Percentiles rank a stretch among this genome's conserved stretches.
phyloP scores from a whole-genome alignment of 2,888 invertebrate species.

The Arenicola marina region DNA sequence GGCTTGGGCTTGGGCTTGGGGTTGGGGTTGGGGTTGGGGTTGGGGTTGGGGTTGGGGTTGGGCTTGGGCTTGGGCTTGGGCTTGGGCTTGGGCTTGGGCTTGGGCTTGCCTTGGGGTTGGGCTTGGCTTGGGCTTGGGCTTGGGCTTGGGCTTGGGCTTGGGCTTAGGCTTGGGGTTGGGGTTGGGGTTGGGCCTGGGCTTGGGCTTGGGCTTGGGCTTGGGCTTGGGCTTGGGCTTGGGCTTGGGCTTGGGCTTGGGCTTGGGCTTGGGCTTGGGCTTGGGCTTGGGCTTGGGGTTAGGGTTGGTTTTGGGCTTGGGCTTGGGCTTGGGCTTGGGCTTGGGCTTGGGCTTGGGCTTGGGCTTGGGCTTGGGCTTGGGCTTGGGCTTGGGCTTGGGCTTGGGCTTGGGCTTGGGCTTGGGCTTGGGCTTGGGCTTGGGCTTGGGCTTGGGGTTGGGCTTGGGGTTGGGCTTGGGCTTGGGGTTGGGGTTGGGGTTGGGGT shows the following conservation, averaged over 20 bases:
- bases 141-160: slow-evolving; percentile 36
- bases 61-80: too few species aligned
- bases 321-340: slow-evolving; percentile 2
- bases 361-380: slow-evolving; percentile 14
- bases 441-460: slow-evolving; percentile 10
- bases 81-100: too few species aligned
- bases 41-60: too few species aligned
- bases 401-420: slow-evolving; percentile 23
- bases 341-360: slow-evolving; percentile 13
- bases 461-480: slow-evolving; percentile 21
- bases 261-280: slow-evolving; percentile 38
- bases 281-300: slow-evolving; percentile 12
- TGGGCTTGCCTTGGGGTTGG: too few species aligned
- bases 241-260: slow-evolving; percentile 37
- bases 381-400: slow-evolving; percentile 12
- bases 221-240: slow-evolving; percentile 35
- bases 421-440: slow-evolving; percentile 15
- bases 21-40: too few species aligned
- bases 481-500: too few species aligned
- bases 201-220: slow-evolving; percentile 34
- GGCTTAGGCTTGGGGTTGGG: too few species aligned
- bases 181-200: too few species aligned
- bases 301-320: too few species aligned
- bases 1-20: too few species aligned
- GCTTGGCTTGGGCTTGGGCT: too few species aligned